Conservation (phyloP, 2,797 vertebrate genomes). For the Spinibarbus caldwelli region DNA sequence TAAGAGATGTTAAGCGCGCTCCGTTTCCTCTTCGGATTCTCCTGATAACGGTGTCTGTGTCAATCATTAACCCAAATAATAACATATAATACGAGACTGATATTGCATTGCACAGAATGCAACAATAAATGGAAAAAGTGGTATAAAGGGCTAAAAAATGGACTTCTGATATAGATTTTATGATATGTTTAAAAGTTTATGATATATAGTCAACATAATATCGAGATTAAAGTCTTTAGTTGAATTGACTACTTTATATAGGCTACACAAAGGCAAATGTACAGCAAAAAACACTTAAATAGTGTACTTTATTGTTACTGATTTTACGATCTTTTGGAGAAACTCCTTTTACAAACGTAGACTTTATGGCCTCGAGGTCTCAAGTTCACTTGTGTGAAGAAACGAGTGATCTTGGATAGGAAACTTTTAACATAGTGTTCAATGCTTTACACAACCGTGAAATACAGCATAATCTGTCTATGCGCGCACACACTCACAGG, state of each 20-base stretch:
- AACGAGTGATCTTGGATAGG: neutral
- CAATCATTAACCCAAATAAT: constrained; percentile 18
- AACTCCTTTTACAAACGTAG: constrained; percentile 10
- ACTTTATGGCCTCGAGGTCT: constrained; percentile 5
- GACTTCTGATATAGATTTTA: neutral
- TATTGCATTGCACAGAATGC: neutral
- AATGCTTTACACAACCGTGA: neutral
- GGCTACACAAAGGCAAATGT: neutral
- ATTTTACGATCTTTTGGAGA: neutral
- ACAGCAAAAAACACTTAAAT: neutral
- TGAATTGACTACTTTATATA: neutral
- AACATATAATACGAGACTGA: neutral
- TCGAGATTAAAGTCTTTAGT: neutral
- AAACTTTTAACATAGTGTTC: neutral
- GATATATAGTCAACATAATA: no score
- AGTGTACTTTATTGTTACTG: neutral
- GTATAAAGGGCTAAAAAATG: neutral
- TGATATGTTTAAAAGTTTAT: neutral
- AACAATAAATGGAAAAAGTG: neutral
- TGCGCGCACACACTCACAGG: neutral
- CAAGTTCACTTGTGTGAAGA: neutral
- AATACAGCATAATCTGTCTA: neutral
- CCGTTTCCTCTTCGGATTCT: constrained; percentile 1
- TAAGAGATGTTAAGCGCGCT: neutral
- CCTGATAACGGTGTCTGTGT: constrained; percentile 22